Evolutionary conservation across 2,113 vertebrate genomes (phyloP).

Genomic region (Mirza zaza): DNA sequence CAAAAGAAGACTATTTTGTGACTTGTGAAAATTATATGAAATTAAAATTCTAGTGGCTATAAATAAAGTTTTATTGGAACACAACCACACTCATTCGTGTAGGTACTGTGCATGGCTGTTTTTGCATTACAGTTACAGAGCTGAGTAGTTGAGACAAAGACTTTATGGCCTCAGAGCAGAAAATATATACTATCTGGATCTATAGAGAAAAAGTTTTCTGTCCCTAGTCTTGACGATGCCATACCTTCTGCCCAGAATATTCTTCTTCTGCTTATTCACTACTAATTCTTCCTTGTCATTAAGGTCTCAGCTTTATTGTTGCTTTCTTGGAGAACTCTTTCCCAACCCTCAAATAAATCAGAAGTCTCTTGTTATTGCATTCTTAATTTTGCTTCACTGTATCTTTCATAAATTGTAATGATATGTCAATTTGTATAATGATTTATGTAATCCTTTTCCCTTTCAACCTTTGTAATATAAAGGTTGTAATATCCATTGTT

Average conservation of each 20-base stretch:
- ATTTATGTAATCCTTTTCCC: not conserved
- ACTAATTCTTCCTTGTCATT: not conserved
- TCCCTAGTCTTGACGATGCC: not conserved
- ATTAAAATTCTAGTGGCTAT: not conserved
- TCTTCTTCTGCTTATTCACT: not conserved
- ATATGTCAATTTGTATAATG: not conserved
- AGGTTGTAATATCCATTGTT: not conserved
- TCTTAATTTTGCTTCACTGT: not conserved
- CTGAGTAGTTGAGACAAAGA: not conserved
- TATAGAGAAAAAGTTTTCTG: not conserved
- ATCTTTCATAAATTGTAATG: not conserved
- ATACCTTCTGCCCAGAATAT: not conserved
- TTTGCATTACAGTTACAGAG: not conserved
- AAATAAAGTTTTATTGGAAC: slow-evolving; percentile 1
- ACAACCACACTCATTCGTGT: not conserved
- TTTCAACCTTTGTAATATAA: not conserved
- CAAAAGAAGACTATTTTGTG: not conserved
- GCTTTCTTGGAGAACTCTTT: not conserved
- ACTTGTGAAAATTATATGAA: slow-evolving; percentile 7
- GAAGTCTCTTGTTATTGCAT: not conserved
- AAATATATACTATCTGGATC: not conserved
- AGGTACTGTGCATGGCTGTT: not conserved
- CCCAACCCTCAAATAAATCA: not conserved
- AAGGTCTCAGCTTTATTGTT: not conserved
- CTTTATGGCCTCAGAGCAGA: not conserved